Base-by-base conservation (phyloP, 1,140 invertebrate genomes). In the Cataglyphis hispanica region DNA sequence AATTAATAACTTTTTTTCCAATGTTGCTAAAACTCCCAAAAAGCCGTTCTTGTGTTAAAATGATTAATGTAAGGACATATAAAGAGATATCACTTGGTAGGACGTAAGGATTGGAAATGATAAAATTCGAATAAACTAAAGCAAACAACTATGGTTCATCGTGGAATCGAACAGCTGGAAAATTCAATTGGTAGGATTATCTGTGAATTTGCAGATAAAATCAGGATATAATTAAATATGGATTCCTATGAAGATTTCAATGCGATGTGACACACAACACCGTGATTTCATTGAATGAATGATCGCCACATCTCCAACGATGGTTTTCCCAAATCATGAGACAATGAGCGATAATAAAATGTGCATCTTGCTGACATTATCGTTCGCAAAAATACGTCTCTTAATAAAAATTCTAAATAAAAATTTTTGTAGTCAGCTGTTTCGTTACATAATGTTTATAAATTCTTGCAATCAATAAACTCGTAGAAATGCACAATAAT, bases 171-270 rank as follows among this genome's bases (percentile, higher is more conserved):
- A 74, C 85, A 75, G 56, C 25, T 72, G 84, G 56, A 40, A 31
- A 86, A 86, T 70, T 31, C 61, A 61, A 84, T 89, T 84, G 72
- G 66, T 40, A 25, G 43, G 31, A 6, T 66, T 43, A 61, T 75
- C 69, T 10, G 10, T 40, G 64, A 46, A 46, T 37, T 34, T 25
- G 34, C 43, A 43, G 8, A 11, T 25, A 60, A 27, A 58, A 74
- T 66, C 67, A n/a, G 37, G 37, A 74, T 83, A 72, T 72, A 72
- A 72, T 83, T 72, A 53, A 13, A 77, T 76, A 86, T 83, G 88
- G 76, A 86, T 89, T 66, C 37, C 84, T 50, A 56, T 46, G 64
- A 77, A 88, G 77, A 83, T 61, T 81, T 64, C 67, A 78, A 83
- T 86, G 56, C 70, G 53, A 76, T 86, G 46, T 50, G 83, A 70